Evolutionary conservation across 2,888 invertebrate genomes (phyloP).

Genomic region (Apotomis betuletana): DNA sequence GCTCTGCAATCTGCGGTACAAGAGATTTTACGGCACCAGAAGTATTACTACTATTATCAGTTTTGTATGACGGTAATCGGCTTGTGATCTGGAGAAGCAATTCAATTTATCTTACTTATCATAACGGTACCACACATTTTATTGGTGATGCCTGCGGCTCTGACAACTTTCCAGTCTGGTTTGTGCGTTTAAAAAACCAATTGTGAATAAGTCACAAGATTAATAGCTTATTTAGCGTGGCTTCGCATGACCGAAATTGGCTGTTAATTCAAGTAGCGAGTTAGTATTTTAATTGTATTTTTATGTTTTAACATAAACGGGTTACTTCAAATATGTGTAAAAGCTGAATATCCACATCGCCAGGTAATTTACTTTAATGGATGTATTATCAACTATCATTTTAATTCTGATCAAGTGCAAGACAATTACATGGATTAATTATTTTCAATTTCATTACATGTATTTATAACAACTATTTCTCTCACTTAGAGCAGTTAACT

Average conservation of each 20-base stretch:
- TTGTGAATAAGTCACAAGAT: not conserved
- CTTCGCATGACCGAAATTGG: conserved; percentile 1
- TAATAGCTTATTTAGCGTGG: conserved; percentile 7
- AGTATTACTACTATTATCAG: not conserved
- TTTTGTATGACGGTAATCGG: not conserved
- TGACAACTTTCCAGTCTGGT: not conserved
- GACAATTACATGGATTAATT: too few relatives aligned
- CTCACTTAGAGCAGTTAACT: too few relatives aligned
- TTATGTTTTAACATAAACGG: not conserved
- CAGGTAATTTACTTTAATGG: too few relatives aligned
- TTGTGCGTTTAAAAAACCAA: conserved; percentile 1
- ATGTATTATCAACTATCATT: too few relatives aligned
- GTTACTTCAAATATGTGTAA: not conserved
- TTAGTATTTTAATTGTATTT: not conserved
- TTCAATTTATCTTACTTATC: conserved; percentile 8
- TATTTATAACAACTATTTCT: too few relatives aligned
- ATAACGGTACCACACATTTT: conserved; percentile 10
- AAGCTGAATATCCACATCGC: too few relatives aligned
- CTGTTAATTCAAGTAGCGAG: conserved; percentile 1
- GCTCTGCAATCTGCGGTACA: not conserved
- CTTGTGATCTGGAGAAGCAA: not conserved
- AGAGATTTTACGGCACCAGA: not conserved
- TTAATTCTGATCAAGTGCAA: too few relatives aligned
- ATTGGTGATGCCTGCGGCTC: conserved; percentile 1
- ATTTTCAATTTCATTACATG: too few relatives aligned